Evolutionary conservation across 2,113 vertebrate species (phyloP).

Genomic region (Tautogolabrus adspersus): DNA sequence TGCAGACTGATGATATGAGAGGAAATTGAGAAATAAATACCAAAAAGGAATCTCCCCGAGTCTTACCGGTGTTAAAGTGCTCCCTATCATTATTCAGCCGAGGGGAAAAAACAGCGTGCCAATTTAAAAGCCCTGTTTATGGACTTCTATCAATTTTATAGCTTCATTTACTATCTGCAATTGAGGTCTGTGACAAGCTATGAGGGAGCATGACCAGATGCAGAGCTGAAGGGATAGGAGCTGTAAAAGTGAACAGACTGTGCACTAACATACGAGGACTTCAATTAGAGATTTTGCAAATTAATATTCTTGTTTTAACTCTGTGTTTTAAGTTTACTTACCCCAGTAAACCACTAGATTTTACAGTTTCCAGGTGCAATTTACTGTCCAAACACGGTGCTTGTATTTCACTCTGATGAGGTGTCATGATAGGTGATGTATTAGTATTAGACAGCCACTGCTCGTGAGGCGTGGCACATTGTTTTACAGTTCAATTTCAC

Average conservation of each 20-base stretch:
- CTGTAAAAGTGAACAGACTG: conserved; percentile 47
- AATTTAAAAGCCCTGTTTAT: conserved; percentile 73
- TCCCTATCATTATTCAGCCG: conserved; percentile 61
- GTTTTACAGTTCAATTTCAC: conserved; percentile 78
- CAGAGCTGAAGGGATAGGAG: conserved; percentile 16
- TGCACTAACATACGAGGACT: conserved; percentile 13
- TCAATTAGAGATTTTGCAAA: conserved; percentile 34
- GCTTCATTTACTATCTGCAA: conserved; percentile 71
- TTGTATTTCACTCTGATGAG: conserved; percentile 62
- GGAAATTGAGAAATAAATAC: conserved; percentile 69
- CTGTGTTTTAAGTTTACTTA: conserved; percentile 21
- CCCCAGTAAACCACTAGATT: conserved; percentile 13
- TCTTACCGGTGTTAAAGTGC: conserved; percentile 51
- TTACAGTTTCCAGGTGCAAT: conserved; percentile 47
- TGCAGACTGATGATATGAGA: conserved; percentile 61
- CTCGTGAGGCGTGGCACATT: conserved; percentile 57
- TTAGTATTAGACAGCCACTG: conserved; percentile 58
- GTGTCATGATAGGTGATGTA: conserved; percentile 71
- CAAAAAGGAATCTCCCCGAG: conserved; percentile 42
- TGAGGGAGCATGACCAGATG: conserved; percentile 54
- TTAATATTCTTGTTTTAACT: not conserved
- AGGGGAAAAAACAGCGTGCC: conserved; percentile 53
- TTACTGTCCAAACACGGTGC: conserved; percentile 31
- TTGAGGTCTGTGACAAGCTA: conserved; percentile 69
- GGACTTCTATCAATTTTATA: conserved; percentile 71